Percentiles rank a stretch among this genome's conserved stretches.
Evolutionary conservation across 2,113 vertebrate species (phyloP).

Genomic region (Vulpes vulpes): DNA sequence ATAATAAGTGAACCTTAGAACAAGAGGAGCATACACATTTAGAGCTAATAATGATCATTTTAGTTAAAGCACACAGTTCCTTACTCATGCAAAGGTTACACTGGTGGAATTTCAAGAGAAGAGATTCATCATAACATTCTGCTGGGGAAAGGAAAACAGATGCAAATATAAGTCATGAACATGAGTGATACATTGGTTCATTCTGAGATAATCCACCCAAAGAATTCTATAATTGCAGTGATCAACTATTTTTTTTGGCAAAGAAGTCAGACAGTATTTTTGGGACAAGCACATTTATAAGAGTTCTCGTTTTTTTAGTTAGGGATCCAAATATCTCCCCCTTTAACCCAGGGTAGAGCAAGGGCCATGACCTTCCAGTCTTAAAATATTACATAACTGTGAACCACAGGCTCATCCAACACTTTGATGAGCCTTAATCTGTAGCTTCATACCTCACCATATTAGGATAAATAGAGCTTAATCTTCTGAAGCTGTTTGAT

Average conservation of each 20-base stretch:
- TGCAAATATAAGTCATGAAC: not conserved
- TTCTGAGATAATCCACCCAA: not conserved
- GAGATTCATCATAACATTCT: not conserved
- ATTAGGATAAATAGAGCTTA: conserved; percentile 81
- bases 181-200: not conserved
- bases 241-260: conserved; percentile 39
- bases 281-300: not conserved
- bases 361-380: conserved; percentile 54
- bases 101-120: not conserved
- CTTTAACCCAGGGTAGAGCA: conserved; percentile 32
- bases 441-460: conserved; percentile 81
- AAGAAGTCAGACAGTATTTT: conserved; percentile 38
- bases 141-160: not conserved
- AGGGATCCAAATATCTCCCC: conserved; percentile 79
- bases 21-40: not conserved
- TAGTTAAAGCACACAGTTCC: not conserved
- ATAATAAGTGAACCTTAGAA: not conserved
- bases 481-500: conserved; percentile 63
- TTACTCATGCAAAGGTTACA: not conserved
- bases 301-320: conserved; percentile 56
- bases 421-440: not conserved
- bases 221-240: not conserved
- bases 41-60: not conserved
- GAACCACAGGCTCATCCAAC: not conserved
- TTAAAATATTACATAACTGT: conserved; percentile 14